A percentile compares a stretch with the other conserved stretches of the same genome.
Conservation (phyloP, 2,888 invertebrate species). For the Acleris holmiana region DNA sequence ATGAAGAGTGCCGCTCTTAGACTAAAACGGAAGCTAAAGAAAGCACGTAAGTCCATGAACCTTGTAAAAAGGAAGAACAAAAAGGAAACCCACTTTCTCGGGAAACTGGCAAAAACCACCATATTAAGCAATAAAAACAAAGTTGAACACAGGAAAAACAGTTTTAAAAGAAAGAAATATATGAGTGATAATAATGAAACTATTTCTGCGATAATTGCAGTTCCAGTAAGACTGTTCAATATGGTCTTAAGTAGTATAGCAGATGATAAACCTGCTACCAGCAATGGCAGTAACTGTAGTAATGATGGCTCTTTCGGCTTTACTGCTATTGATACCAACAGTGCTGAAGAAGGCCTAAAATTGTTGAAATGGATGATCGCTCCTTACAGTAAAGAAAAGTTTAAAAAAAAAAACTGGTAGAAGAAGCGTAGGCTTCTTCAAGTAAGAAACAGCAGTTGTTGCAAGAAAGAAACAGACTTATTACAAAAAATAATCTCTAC, state of each 20-base stretch:
- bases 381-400: constrained; percentile 85
- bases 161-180: constrained; percentile 19
- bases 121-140: constrained; percentile 36
- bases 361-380: constrained; percentile 90
- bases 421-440: constrained; percentile 89
- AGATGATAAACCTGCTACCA: constrained; percentile 36
- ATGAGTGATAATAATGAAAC: constrained; percentile 23
- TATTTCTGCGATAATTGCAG: constrained; percentile 53
- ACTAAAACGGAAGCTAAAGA: constrained; percentile 57
- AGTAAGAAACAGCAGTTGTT: too few relatives aligned
- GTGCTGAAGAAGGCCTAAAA: constrained; percentile 85
- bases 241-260: constrained; percentile 22
- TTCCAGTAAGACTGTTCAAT: constrained; percentile 42
- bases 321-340: constrained; percentile 73
- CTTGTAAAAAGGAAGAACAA: constrained; percentile 63
- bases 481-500: constrained; percentile 91
- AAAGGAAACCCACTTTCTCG: constrained; percentile 50
- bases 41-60: constrained; percentile 54
- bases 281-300: constrained; percentile 49
- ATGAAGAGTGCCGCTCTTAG: constrained; percentile 24
- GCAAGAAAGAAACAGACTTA: constrained; percentile 85
- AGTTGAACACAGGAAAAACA: constrained; percentile 36
- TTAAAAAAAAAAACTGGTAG: constrained; percentile 92
- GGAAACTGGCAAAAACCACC: constrained; percentile 39
- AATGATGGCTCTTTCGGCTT: constrained; percentile 61